phyloP scores from a whole-genome alignment of 2,888 invertebrate species.

The Arrhopalites spinosus region DNA sequence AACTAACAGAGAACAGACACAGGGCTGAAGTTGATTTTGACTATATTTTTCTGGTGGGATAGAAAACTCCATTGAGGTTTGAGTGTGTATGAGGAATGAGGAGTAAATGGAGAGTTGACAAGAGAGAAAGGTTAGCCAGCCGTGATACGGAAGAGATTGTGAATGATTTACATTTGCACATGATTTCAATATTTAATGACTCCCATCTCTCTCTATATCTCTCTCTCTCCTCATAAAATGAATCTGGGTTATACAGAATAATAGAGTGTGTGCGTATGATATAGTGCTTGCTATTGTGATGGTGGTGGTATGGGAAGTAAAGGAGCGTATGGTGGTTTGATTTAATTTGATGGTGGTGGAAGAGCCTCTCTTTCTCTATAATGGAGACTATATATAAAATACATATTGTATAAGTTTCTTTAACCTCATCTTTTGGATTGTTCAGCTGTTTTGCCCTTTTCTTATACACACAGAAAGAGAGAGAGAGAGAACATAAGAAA shows the following conservation, averaged over 20 bases:
- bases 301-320: neutral
- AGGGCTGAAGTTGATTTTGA: too few species aligned
- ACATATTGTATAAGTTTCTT: neutral
- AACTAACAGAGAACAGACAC: too few species aligned
- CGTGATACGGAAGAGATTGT: conserved; percentile 24
- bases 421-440: too few species aligned
- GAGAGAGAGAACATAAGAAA: neutral
- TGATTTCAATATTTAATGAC: conserved; percentile 41
- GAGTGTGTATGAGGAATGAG: neutral
- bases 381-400: neutral
- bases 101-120: neutral
- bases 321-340: neutral
- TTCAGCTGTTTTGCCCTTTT: neutral
- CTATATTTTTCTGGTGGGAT: too few species aligned
- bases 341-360: neutral
- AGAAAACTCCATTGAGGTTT: too few species aligned
- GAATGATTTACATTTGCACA: conserved; percentile 24
- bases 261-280: neutral
- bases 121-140: conserved; percentile 18
- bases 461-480: too few species aligned
- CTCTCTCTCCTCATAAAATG: too few species aligned
- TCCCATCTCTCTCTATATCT: neutral
- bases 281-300: neutral
- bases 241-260: neutral
- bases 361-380: too few species aligned